phyloP scores from a whole-genome alignment of 2,888 invertebrate species.

The Diabrotica balteata region DNA sequence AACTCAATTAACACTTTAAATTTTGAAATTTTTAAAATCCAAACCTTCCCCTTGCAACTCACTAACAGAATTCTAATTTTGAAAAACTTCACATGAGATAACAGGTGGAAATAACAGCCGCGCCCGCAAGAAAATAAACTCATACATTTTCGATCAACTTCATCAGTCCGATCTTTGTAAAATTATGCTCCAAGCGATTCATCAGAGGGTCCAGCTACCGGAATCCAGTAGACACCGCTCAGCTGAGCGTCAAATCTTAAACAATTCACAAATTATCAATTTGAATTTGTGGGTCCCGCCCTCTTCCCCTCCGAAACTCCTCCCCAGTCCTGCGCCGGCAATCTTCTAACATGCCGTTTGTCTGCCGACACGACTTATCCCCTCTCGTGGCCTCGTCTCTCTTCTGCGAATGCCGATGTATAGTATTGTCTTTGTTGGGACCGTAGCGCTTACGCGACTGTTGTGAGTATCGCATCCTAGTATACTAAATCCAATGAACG shows the following conservation, averaged over 20 bases:
- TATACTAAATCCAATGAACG: slow-evolving; percentile 67
- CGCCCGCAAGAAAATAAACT: slow-evolving; percentile 15
- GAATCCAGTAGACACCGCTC: slow-evolving; percentile 52
- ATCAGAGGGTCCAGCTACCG: slow-evolving; percentile 51
- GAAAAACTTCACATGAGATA: background rate
- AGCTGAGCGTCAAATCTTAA: slow-evolving; percentile 61
- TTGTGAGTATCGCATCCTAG: slow-evolving; percentile 54
- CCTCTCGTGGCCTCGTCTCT: slow-evolving; percentile 49
- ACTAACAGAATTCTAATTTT: background rate
- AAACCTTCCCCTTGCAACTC: too few species aligned
- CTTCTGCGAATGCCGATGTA: slow-evolving; percentile 37
- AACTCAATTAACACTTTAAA: too few species aligned
- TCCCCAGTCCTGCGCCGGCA: slow-evolving; percentile 58
- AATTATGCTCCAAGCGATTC: slow-evolving; percentile 43
- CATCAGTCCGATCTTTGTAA: slow-evolving; percentile 21
- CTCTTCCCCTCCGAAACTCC: slow-evolving; percentile 54
- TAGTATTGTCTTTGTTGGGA: slow-evolving; percentile 35
- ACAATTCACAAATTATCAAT: slow-evolving; percentile 62
- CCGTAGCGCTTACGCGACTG: slow-evolving; percentile 44
- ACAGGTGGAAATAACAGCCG: slow-evolving; percentile 19
- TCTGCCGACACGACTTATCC: slow-evolving; percentile 48
- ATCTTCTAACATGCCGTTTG: slow-evolving; percentile 48
- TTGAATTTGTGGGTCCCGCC: slow-evolving; percentile 57
- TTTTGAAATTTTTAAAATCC: too few species aligned
- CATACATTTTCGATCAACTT: slow-evolving; percentile 24